Conservation (phyloP, 1,140 invertebrate species). For the Piezodorus guildinii region DNA sequence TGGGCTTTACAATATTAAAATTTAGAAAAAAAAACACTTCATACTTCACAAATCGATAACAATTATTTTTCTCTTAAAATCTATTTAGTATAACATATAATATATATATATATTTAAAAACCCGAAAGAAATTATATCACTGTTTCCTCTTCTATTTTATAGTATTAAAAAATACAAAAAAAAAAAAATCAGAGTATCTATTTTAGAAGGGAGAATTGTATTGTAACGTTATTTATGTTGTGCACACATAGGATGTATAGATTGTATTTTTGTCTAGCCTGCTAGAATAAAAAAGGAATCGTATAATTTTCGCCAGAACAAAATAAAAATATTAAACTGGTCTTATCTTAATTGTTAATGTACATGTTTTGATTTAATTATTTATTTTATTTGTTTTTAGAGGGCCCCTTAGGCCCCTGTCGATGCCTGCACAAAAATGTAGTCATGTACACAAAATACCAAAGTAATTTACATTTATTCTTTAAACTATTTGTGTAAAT, state of each 20-base stretch:
- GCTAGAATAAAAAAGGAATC: background rate
- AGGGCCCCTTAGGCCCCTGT: background rate
- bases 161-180: background rate
- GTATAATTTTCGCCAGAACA: background rate
- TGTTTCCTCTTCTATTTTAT: background rate
- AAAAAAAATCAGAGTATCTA: background rate
- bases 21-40: too few relatives aligned
- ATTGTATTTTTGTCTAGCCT: background rate
- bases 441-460: conserved; percentile 12
- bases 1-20: too few relatives aligned
- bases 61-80: background rate
- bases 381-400: conserved; percentile 7
- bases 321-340: background rate
- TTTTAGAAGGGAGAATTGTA: background rate
- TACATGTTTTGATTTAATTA: conserved; percentile 11
- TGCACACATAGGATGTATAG: background rate
- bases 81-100: background rate
- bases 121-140: background rate
- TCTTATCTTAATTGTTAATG: conserved; percentile 9
- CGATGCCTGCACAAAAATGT: conserved; percentile 12
- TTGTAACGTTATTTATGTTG: background rate
- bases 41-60: background rate
- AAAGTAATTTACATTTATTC: conserved; percentile 11
- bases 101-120: conserved; percentile 1
- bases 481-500: conserved; percentile 9